phyloP scores from a whole-genome alignment of 2,797 vertebrate genomes.

The Phyllotis vaccarum region DNA sequence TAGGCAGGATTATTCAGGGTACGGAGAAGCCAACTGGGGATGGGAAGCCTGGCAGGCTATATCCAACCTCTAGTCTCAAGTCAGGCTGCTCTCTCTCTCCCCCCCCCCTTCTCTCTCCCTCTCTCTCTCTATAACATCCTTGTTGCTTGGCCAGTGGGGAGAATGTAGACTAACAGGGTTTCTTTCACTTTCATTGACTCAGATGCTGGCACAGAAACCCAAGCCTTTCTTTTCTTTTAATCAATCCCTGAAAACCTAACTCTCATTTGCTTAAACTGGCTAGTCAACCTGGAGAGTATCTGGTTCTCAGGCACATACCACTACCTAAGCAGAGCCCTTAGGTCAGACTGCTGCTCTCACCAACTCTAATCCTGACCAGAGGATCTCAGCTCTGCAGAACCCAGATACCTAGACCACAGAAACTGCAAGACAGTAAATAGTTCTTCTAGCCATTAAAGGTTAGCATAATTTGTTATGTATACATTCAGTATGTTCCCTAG shows the following conservation, averaged over 20 bases:
- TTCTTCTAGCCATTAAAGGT: not conserved
- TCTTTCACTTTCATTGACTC: not conserved
- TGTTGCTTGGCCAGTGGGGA: not conserved
- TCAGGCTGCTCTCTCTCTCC: not conserved
- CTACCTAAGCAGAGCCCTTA: not conserved
- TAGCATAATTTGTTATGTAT: not conserved
- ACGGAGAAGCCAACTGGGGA: not conserved
- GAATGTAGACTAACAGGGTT: not conserved
- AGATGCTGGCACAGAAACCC: not conserved
- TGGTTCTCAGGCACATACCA: not conserved
- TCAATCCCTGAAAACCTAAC: not conserved
- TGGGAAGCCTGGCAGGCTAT: not conserved
- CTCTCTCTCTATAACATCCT: not conserved
- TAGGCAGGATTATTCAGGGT: not conserved
- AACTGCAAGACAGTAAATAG: not conserved
- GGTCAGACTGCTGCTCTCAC: not conserved
- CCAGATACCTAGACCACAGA: not conserved
- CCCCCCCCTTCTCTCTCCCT: too few relatives aligned
- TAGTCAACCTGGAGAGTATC: not conserved
- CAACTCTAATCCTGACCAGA: not conserved
- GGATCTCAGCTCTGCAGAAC: not conserved
- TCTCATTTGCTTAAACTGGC: not conserved
- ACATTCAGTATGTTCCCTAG: not conserved
- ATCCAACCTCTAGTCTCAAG: not conserved
- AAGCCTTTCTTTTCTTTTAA: slow-evolving; percentile 8